These are phyloP conservation scores for Erebia epiphron DNA, from an alignment of 2,888 invertebrate genomes.

Conservation along the genomic window DNA sequence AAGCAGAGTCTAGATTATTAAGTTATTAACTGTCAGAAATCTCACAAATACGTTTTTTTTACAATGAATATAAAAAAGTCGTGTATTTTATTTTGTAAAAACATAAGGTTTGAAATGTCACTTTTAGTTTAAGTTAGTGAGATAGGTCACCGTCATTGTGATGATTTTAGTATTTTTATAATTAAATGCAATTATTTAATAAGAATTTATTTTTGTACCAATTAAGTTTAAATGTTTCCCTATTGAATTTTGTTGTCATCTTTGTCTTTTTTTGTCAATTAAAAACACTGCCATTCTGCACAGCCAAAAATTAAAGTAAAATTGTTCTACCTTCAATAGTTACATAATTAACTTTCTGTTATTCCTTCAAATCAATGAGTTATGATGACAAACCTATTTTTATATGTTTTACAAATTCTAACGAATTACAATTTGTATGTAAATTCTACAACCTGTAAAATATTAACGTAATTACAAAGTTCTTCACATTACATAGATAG, in stretches of 20 bases:
- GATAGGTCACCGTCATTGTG: constrained; percentile 73
- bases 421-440: constrained; percentile 3
- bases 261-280: constrained; percentile 45
- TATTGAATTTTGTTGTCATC: not conserved
- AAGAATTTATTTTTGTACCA: constrained; percentile 76
- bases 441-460: constrained; percentile 15
- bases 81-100: constrained; percentile 38
- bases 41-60: constrained; percentile 20
- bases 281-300: constrained; percentile 70
- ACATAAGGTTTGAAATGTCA: constrained; percentile 37
- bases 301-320: constrained; percentile 43
- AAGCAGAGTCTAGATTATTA: constrained; percentile 18
- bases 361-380: too few species aligned
- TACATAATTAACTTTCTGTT: not conserved
- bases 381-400: not conserved
- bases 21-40: not conserved
- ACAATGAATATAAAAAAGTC: constrained; percentile 35
- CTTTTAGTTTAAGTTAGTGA: constrained; percentile 45
- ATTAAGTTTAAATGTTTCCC: constrained; percentile 50
- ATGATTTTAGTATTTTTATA: constrained; percentile 50
- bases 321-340: constrained; percentile 1
- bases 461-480: constrained; percentile 19
- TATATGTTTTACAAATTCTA: not conserved
- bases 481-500: constrained; percentile 39
- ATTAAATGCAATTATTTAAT: constrained; percentile 45